These are phyloP conservation scores for Hyposoter dolosus DNA, from an alignment of 2,888 invertebrate species.

Conservation along the genomic window DNA sequence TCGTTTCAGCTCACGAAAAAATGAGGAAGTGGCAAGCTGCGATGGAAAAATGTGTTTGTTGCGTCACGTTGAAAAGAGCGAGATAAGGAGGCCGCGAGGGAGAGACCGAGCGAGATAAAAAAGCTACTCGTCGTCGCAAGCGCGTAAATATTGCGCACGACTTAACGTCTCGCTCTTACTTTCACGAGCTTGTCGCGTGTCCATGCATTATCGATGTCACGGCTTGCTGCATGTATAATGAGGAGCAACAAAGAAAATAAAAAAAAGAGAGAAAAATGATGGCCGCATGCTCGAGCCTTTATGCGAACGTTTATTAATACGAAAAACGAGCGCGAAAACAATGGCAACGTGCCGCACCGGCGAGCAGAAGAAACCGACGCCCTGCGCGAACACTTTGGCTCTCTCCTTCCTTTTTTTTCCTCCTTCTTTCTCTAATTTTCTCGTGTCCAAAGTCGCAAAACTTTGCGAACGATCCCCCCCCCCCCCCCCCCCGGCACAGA, in stretches of 20 bases:
- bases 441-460: constrained; percentile 58
- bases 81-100: constrained; percentile 4
- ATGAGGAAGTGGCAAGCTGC: constrained; percentile 4
- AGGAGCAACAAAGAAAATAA: constrained; percentile 28
- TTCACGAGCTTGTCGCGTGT: constrained; percentile 42
- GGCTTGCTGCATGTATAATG: constrained; percentile 68
- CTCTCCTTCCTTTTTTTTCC: constrained; percentile 40
- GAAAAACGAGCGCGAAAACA: constrained; percentile 74
- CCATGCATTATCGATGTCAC: constrained; percentile 74
- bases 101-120: neutral
- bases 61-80: constrained; percentile 23
- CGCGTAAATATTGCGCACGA: constrained; percentile 20
- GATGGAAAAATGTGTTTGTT: neutral
- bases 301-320: constrained; percentile 69
- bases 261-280: neutral
- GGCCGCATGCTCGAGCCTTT: constrained; percentile 67
- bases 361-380: constrained; percentile 4
- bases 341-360: constrained; percentile 67
- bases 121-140: neutral
- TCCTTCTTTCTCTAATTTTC: constrained; percentile 44
- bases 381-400: neutral
- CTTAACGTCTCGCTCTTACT: constrained; percentile 15
- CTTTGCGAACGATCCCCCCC: constrained; percentile 64
- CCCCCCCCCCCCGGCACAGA: neutral
- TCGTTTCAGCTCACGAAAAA: constrained; percentile 56